phyloP scores from a whole-genome alignment of 2,113 vertebrate genomes.

The Elanoides forficatus region DNA sequence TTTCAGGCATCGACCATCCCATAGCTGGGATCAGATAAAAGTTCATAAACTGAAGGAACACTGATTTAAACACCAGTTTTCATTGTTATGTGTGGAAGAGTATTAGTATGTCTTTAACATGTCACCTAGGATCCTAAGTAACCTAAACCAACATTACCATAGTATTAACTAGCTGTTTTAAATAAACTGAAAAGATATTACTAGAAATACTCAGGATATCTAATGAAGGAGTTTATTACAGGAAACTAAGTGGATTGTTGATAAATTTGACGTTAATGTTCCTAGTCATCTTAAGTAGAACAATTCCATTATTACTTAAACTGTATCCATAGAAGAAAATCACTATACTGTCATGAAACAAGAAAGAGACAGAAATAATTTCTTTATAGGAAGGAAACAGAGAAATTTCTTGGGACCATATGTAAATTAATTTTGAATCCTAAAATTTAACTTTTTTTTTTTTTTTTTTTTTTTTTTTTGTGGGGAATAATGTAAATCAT shows the following conservation, averaged over 20 bases:
- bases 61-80: neutral
- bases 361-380: neutral
- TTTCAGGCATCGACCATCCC: neutral
- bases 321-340: neutral
- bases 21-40: neutral
- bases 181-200: neutral
- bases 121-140: neutral
- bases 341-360: neutral
- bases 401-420: neutral
- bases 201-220: neutral
- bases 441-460: no score
- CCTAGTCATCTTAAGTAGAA: neutral
- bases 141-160: neutral
- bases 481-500: neutral
- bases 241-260: neutral
- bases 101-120: neutral
- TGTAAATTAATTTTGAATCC: neutral
- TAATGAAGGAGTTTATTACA: neutral
- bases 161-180: neutral
- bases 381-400: neutral
- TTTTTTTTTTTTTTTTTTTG: neutral
- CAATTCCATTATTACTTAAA: neutral
- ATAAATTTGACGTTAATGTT: neutral
- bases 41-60: neutral
- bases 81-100: neutral